phyloP scores from a whole-genome alignment of 2,797 vertebrate genomes.

The Lemur catta region DNA sequence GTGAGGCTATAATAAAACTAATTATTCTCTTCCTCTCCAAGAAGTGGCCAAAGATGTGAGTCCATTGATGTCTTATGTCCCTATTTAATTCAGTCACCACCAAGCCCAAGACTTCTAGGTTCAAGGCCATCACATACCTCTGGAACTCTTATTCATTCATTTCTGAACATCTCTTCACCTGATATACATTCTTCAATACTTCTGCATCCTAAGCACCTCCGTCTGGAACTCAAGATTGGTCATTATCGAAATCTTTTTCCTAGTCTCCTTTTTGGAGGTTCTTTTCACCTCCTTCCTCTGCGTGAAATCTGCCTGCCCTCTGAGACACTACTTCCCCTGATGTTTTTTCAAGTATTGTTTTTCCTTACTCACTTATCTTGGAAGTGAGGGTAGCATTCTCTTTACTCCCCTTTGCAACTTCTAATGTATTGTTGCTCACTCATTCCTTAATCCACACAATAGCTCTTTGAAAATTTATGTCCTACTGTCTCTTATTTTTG shows the following conservation, averaged over 20 bases:
- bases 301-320: neutral
- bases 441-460: neutral
- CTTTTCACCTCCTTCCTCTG: neutral
- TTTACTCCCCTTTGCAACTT: neutral
- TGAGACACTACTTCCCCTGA: neutral
- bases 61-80: neutral
- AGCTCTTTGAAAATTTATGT: neutral
- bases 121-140: neutral
- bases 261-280: neutral
- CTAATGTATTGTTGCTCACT: neutral
- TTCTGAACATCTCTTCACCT: neutral
- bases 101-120: neutral
- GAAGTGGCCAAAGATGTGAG: neutral
- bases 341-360: neutral
- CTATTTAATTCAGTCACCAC: neutral
- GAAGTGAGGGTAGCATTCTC: neutral
- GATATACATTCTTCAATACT: neutral
- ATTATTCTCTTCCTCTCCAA: neutral
- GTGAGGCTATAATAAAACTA: neutral
- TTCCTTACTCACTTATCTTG: neutral
- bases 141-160: neutral
- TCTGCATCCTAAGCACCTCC: neutral
- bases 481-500: neutral
- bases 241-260: neutral
- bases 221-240: neutral